These are phyloP conservation scores for Microchirus variegatus DNA, from an alignment of 2,797 vertebrate genomes.

Conservation along the genomic window DNA sequence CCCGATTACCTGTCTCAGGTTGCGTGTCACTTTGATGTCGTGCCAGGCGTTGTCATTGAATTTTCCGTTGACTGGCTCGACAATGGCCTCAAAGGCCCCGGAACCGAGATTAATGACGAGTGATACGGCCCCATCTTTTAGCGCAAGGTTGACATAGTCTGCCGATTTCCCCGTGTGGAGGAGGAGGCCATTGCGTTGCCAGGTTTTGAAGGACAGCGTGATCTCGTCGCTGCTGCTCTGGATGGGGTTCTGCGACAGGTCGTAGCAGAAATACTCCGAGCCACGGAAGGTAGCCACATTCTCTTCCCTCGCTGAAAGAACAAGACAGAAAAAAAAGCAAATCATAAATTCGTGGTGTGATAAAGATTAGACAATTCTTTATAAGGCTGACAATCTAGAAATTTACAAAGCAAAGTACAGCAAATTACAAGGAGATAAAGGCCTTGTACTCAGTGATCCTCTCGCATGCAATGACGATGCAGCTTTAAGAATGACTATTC, in stretches of 20 bases:
- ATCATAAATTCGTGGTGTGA: background rate
- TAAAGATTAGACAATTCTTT: background rate
- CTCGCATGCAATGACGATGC: too few species aligned
- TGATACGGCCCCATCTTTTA: conserved; percentile 96
- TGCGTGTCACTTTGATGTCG: conserved; percentile 98
- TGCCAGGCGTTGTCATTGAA: conserved; percentile 99
- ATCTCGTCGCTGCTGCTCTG: conserved; percentile 99
- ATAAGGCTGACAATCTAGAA: background rate
- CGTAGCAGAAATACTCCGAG: conserved; percentile 97
- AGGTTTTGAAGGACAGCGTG: conserved; percentile 97
- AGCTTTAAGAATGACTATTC: too few species aligned
- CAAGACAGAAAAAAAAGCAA: conserved; percentile 1
- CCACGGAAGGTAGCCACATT: conserved; percentile 97
- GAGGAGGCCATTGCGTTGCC: conserved; percentile 97
- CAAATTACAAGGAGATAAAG: too few species aligned
- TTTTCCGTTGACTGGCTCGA: conserved; percentile 98
- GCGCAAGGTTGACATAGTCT: conserved; percentile 97
- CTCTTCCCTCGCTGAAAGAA: conserved; percentile 89
- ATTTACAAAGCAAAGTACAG: too few species aligned
- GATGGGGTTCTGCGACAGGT: conserved; percentile 98
- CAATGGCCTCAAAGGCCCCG: conserved; percentile 97
- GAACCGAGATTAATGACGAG: conserved; percentile 99
- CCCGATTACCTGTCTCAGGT: conserved; percentile 97
- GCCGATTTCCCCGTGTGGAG: conserved; percentile 98
- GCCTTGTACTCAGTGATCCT: too few species aligned